phyloP scores from a whole-genome alignment of 2,113 vertebrate genomes.

The Atherinomorus stipes region DNA sequence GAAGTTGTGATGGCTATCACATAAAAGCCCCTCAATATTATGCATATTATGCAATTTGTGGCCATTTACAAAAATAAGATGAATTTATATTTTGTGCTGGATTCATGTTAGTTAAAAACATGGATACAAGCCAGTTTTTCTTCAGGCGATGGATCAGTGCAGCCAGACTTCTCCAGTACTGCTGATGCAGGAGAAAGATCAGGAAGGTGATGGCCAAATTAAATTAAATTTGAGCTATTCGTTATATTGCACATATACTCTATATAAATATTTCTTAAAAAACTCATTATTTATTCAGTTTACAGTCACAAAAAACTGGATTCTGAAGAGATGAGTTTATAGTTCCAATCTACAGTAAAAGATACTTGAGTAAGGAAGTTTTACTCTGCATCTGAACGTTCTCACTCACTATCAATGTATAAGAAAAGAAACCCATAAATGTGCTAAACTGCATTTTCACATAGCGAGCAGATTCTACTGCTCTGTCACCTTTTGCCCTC shows the following conservation, averaged over 20 bases:
- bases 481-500: conserved; percentile 71
- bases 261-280: background rate
- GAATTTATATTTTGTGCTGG: background rate
- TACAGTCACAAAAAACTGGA: background rate
- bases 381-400: background rate
- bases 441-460: conserved; percentile 69
- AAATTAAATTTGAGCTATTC: background rate
- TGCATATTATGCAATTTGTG: too few species aligned
- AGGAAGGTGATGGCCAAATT: background rate
- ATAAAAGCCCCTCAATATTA: too few species aligned
- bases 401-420: conserved; percentile 21
- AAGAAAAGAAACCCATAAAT: conserved; percentile 48
- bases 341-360: conserved; percentile 2
- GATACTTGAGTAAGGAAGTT: background rate
- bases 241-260: background rate
- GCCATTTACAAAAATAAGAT: too few species aligned
- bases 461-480: conserved; percentile 45
- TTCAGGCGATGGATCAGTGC: background rate
- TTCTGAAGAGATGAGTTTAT: background rate
- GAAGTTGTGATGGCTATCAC: too few species aligned
- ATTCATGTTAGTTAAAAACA: background rate
- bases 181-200: background rate
- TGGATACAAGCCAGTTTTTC: background rate
- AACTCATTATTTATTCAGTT: background rate
- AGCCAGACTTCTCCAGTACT: background rate